Base-by-base conservation (phyloP, 2,113 vertebrate genomes). In the Apeltes quadracus region DNA sequence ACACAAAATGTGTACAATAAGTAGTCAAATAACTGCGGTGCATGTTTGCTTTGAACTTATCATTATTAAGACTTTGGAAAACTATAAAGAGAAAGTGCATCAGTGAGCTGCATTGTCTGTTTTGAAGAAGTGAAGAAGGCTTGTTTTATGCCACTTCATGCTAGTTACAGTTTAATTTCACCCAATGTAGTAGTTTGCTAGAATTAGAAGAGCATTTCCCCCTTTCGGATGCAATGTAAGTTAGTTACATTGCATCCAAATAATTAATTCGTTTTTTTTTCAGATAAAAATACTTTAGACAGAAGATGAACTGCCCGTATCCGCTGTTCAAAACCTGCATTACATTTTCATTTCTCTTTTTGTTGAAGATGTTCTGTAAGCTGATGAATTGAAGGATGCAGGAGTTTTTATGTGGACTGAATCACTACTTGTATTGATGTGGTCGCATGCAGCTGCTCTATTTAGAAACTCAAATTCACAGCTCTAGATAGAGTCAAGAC, bases 381-480 rank as follows among this genome's bases (percentile, higher is more conserved):
- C 41, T 1, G 50, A 75, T 62, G 44, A 57, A 76, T 7, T 22
- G 14, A 72, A 0, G 43, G 51, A 11, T 27, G n/a, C n/a, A 72
- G 20, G 14, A 25, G 12, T 61, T 16, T 43, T n/a, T 41, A 2
- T 59, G 63, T 61, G 36, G 56, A 61, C 46, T 67, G 48, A 78
- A 74, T 70, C 41, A 9, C 3, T 29, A 54, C 75, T 78, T 78
- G 61, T 73, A 46, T n/a, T 16, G 56, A 53, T 46, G 14, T 3
- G 27, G 68, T 48, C 50, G 36, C 14, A 16, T 44, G 50, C 23
- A 61, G 63, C 63, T 36, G 56, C 61, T 74, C 7, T 18, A 36
- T 57, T 59, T 68, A 39, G 43, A 59, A 32, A 57, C 46, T 58
- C 36, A 34, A 46, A 43, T n/a, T 11, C 27, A 36, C 51, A 51